Percentiles rank a stretch among this genome's conserved stretches.
Conservation (phyloP, 37 sponge, comb jelly and placozoan genomes). For the Diacarnus erythraeanus region DNA sequence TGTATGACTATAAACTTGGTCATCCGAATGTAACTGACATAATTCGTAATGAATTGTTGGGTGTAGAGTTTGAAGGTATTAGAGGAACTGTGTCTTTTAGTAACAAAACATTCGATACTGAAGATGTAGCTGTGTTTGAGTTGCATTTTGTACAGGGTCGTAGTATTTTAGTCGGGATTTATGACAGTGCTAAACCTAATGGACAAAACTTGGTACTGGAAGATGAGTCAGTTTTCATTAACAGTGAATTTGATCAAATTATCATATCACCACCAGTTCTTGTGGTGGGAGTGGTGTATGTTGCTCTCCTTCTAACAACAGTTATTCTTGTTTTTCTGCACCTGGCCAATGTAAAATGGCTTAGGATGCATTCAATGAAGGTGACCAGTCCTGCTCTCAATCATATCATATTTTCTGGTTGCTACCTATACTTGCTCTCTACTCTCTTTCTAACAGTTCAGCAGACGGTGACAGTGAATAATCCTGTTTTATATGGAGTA, state of each 20-base stretch:
- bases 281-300: background rate
- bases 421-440: constrained; percentile 1
- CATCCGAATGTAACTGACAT: background rate
- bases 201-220: background rate
- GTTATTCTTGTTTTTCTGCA: background rate
- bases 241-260: background rate
- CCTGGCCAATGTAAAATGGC: constrained; percentile 2
- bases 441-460: background rate
- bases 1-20: background rate
- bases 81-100: background rate
- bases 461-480: background rate
- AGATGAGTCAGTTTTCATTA: background rate
- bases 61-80: background rate
- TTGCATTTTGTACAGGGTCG: background rate
- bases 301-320: background rate
- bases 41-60: background rate
- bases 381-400: constrained; percentile 30
- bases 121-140: background rate
- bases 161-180: background rate
- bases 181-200: background rate
- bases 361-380: constrained; percentile 13
- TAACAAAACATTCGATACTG: background rate
- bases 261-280: background rate
- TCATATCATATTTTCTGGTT: constrained; percentile 41
- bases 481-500: background rate